Conservation (phyloP, 2,888 invertebrate genomes). For the Clostera curtula region DNA sequence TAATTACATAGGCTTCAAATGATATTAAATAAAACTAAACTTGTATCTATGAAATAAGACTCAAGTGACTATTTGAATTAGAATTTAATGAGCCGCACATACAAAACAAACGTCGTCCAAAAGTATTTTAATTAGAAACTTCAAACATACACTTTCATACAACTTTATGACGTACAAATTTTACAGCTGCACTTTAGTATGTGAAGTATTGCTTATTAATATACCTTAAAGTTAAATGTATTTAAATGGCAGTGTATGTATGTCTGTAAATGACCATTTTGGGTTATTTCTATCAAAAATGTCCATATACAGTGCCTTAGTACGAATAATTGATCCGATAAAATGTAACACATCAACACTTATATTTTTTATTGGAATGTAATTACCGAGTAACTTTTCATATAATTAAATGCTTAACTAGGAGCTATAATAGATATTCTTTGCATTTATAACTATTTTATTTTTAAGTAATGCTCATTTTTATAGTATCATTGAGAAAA, state of each 20-base stretch:
- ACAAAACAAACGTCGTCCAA: too few relatives aligned
- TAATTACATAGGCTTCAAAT: too few relatives aligned
- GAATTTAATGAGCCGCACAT: too few relatives aligned
- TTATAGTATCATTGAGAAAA: too few relatives aligned
- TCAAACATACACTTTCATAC: too few relatives aligned
- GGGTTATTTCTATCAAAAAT: slow-evolving; percentile 29
- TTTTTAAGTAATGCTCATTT: background rate
- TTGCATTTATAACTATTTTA: background rate
- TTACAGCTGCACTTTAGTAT: too few relatives aligned
- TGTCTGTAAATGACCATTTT: slow-evolving; percentile 40
- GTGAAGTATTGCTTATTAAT: slow-evolving; percentile 14
- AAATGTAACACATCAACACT: slow-evolving; percentile 37
- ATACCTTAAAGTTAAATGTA: slow-evolving; percentile 24
- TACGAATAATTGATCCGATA: slow-evolving; percentile 66
- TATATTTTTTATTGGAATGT: slow-evolving; percentile 26
- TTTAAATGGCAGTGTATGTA: slow-evolving; percentile 54
- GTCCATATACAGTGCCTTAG: slow-evolving; percentile 51
- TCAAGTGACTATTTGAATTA: too few relatives aligned
- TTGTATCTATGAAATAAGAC: too few relatives aligned
- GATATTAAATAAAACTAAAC: too few relatives aligned
- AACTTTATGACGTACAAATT: too few relatives aligned
- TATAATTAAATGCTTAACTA: slow-evolving; percentile 17
- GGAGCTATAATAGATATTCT: too few relatives aligned
- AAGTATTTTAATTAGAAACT: too few relatives aligned
- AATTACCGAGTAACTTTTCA: slow-evolving; percentile 21